Base-by-base conservation (phyloP, 2,888 invertebrate genomes). In the Apantesis nais region DNA sequence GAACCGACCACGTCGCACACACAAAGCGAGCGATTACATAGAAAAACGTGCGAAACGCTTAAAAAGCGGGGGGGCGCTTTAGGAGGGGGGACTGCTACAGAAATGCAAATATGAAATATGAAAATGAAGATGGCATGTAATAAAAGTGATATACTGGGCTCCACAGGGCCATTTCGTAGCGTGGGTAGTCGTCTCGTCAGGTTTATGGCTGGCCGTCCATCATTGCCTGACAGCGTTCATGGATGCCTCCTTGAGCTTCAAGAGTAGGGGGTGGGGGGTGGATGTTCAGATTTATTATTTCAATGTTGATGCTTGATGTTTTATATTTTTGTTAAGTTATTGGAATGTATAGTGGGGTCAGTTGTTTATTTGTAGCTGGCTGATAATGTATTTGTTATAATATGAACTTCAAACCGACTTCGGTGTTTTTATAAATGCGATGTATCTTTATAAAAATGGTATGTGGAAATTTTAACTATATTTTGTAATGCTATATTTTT, bases 141-240 rank as follows among this genome's bases (percentile, higher is more conserved):
- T 97, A 97, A 97, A 97, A 97, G 96, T 96, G 97, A 97, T 97
- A 96, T 96, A 97, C 95, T 96, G 96, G 96, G 96, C 96, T 96
- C 97, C 96, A 96, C 96, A 96, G 96, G 95, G 96, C 97, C 96
- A 96, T 97, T 97, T 96, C 96, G 95, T 95, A 95, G 96, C 95
- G 96, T 95, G 96, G 95, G 95, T 89, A 87, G 95, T 95, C 96
- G 96, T 96, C 96, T 96, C 96, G 97, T 97, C 97, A 97, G 96
- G 95, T 96, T 96, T 96, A 96, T 96, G 95, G 95, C 90, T 93
- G 93, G 96, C 96, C 96, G 96, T 97, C 96, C 96, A 96, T 97
- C 97, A 97, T 96, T 85, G 83, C 92, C 90, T 96, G 96, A 96
- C 96, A 96, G 96, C 93, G 95, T 95, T 96, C 96, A 96, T 91